A percentile compares a stretch with the other conserved stretches of the same genome.
Conservation (phyloP, 2,888 invertebrate genomes). For the Dynastes grantii region DNA sequence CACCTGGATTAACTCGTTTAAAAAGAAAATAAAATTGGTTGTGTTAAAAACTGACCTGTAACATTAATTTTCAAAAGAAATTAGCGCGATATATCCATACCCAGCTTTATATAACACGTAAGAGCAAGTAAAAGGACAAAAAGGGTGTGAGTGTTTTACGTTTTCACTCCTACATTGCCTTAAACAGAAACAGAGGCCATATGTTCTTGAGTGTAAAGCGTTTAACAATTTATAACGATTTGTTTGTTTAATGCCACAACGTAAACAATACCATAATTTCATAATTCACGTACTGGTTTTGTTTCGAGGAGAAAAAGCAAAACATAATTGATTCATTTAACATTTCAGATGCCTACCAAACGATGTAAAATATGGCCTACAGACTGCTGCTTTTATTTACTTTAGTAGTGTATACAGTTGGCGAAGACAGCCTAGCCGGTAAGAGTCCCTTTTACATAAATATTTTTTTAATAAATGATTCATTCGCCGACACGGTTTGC, state of each 20-base stretch:
- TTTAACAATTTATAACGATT: constrained; percentile 24
- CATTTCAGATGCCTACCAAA: constrained; percentile 38
- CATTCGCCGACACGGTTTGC: too few relatives aligned
- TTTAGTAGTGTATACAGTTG: constrained; percentile 11
- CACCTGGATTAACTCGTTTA: too few relatives aligned
- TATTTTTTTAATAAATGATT: constrained; percentile 10
- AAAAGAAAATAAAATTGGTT: too few relatives aligned
- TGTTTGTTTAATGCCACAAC: background rate
- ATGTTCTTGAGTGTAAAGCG: constrained; percentile 4
- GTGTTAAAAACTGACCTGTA: too few relatives aligned
- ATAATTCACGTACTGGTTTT: constrained; percentile 5
- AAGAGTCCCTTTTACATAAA: constrained; percentile 1
- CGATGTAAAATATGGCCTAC: constrained; percentile 32
- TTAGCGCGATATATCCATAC: too few relatives aligned
- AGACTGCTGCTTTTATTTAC: constrained; percentile 24
- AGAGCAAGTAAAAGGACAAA: background rate
- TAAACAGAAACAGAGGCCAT: background rate
- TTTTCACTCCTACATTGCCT: background rate
- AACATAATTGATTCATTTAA: constrained; percentile 8
- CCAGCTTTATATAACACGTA: too few relatives aligned
- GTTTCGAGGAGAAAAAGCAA: background rate
- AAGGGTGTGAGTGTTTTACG: background rate
- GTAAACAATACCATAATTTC: constrained; percentile 12
- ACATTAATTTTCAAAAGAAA: too few relatives aligned
- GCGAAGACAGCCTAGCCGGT: constrained; percentile 9